A percentile compares a stretch with the other conserved stretches of the same genome.
Evolutionary conservation across 2,888 invertebrate genomes (phyloP).

Genomic region (Agrochola macilenta): DNA sequence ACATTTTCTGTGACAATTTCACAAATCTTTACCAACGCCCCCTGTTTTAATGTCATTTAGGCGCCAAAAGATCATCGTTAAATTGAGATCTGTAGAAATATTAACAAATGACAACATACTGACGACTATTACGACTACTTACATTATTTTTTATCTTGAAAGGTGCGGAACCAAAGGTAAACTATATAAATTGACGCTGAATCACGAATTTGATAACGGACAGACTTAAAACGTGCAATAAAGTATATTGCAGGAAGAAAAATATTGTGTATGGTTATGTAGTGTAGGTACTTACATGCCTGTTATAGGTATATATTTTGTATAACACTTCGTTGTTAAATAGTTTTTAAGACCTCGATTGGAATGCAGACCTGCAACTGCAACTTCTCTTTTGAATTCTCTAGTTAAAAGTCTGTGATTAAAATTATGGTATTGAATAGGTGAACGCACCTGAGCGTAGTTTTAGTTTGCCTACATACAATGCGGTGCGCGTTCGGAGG

Average conservation of each 20-base stretch:
- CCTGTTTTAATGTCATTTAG: too few species aligned
- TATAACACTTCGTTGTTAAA: neutral
- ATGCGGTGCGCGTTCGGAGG: constrained; percentile 83
- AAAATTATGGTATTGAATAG: constrained; percentile 74
- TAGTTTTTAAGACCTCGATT: constrained; percentile 9
- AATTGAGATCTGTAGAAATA: neutral
- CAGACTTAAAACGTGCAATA: neutral
- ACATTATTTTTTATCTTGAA: constrained; percentile 7
- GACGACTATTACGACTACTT: neutral
- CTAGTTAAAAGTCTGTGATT: constrained; percentile 70
- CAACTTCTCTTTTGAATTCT: constrained; percentile 70
- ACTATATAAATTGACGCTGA: neutral
- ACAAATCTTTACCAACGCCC: neutral
- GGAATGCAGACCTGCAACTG: constrained; percentile 46
- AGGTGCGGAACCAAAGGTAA: neutral
- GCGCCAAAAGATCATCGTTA: neutral
- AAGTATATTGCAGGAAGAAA: constrained; percentile 13
- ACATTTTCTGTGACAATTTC: neutral
- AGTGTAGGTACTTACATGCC: neutral
- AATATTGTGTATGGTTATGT: neutral
- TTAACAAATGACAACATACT: neutral
- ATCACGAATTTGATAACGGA: neutral
- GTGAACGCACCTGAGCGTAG: constrained; percentile 71
- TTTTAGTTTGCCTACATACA: constrained; percentile 78
- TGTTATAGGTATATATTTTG: neutral